Base-by-base conservation (phyloP, 2,888 invertebrate genomes). In the Halictus ligatus region DNA sequence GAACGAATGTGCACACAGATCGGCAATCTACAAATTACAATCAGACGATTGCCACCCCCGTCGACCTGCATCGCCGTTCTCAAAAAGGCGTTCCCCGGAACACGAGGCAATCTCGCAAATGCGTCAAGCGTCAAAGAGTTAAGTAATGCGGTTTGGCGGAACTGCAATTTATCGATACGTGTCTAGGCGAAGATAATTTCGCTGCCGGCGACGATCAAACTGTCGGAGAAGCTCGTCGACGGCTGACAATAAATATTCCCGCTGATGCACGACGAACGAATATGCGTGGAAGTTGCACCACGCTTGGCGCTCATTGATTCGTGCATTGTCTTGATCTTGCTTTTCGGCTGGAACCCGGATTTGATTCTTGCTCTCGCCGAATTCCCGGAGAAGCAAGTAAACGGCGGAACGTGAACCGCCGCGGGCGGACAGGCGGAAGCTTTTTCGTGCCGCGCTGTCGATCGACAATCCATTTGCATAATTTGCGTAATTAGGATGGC, bases 381-480 rank as follows among this genome's bases (percentile, higher is more conserved):
- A 73, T 60, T 73, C n/a, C n/a, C 15, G 67, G 40, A 21, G 25
- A 29, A 43, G 48, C 25, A 18, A 6, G 10, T 21, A 29, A 48
- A 72, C 15, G 12, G 15, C 21, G 21, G 43, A 71, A 64, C 72
- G 12, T 43, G 13, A 80, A 81, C 64, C 7, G 40, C 21, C 48
- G 80, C 18, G 73, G 64, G 7, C 40, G 48, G 12, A 35, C 35
- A 35, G 3, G 4, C 48, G 58, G 2, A 10, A n/a, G 40, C 25
- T 69, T 75, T 81, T 83, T 80, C 84, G 35, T 13, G 7, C 0
- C 43, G n/a, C 6, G 25, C 64, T n/a, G 75, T 60, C 78, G 58
- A 54, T 69, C 69, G 35, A 72, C 80, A 89, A 90, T 86, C 87
- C 81, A 91, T 91, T 90, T 91, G 88, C 87, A 91, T 84, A 81